phyloP scores from a whole-genome alignment of 2,888 invertebrate species.

The Nomada fabriciana region DNA sequence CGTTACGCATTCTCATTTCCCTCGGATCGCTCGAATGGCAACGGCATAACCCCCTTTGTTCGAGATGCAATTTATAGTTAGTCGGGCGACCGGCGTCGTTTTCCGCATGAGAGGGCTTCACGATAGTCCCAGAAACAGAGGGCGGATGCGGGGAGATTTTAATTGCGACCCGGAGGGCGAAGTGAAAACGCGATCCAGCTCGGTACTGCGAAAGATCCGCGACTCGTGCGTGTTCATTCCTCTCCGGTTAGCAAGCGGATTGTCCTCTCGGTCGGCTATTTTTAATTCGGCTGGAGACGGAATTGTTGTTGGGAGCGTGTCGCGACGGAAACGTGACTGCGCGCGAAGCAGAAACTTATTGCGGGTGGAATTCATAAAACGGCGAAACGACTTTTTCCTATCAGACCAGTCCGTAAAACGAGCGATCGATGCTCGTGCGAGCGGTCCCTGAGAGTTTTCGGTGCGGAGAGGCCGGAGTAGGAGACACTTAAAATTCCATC shows the following conservation, averaged over 20 bases:
- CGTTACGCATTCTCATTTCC: conserved; percentile 5
- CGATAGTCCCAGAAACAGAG: conserved; percentile 19
- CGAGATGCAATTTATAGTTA: conserved; percentile 22
- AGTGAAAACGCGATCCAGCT: background rate
- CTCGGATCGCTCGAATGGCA: conserved; percentile 14
- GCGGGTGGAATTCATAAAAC: no score
- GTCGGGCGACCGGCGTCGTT: conserved; percentile 24
- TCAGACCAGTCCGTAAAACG: no score
- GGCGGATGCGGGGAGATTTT: background rate
- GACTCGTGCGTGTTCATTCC: no score
- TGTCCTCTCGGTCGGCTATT: no score
- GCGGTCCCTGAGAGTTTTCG: background rate
- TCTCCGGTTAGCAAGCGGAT: no score
- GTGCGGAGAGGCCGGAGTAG: background rate
- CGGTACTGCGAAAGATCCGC: no score
- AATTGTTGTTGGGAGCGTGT: no score
- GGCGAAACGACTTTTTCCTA: no score
- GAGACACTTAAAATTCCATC: conserved; percentile 60
- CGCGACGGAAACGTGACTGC: no score
- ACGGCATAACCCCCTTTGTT: conserved; percentile 30
- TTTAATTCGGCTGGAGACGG: no score
- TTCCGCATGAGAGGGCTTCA: conserved; percentile 41
- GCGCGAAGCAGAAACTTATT: no score
- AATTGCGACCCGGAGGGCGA: background rate
- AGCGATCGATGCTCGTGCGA: no score